A percentile compares a stretch with the other conserved stretches of the same genome.
phyloP scores from a whole-genome alignment of 2,113 vertebrate genomes.

The Cryptotis parvus region DNA sequence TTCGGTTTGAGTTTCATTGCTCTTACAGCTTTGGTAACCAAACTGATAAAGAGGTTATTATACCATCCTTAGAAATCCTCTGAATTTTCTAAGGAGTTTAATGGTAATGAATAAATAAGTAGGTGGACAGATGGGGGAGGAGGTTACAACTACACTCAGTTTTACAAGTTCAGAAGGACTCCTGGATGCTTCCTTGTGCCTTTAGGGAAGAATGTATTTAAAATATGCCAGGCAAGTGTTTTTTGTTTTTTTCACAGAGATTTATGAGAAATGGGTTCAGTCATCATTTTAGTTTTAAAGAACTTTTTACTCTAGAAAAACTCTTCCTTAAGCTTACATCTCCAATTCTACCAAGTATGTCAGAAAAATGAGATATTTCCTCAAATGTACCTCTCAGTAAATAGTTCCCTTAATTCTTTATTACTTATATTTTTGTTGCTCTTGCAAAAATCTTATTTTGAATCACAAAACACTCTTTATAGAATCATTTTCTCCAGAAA shows the following conservation, averaged over 20 bases:
- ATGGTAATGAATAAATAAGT: not conserved
- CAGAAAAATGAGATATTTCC: not conserved
- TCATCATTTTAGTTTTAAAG: not conserved
- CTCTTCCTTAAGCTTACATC: not conserved
- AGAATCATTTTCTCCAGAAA: not conserved
- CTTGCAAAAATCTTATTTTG: constrained; percentile 11
- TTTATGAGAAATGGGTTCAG: not conserved
- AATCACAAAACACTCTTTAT: constrained; percentile 21
- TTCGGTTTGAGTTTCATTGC: not conserved
- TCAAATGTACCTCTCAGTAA: not conserved
- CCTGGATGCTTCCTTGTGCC: not conserved
- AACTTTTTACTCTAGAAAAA: not conserved
- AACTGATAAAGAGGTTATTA: constrained; percentile 34
- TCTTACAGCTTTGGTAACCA: constrained; percentile 17
- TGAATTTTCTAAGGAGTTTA: not conserved
- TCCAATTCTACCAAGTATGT: not conserved
- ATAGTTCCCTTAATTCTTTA: constrained; percentile 5
- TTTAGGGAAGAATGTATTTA: not conserved
- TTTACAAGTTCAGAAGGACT: not conserved
- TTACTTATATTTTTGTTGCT: not conserved
- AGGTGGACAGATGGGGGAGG: not conserved
- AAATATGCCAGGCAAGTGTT: not conserved
- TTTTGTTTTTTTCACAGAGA: not conserved
- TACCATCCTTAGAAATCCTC: not conserved
- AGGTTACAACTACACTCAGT: not conserved